Conservation (phyloP, 2,888 invertebrate genomes). For the Margaritifera margaritifera region DNA sequence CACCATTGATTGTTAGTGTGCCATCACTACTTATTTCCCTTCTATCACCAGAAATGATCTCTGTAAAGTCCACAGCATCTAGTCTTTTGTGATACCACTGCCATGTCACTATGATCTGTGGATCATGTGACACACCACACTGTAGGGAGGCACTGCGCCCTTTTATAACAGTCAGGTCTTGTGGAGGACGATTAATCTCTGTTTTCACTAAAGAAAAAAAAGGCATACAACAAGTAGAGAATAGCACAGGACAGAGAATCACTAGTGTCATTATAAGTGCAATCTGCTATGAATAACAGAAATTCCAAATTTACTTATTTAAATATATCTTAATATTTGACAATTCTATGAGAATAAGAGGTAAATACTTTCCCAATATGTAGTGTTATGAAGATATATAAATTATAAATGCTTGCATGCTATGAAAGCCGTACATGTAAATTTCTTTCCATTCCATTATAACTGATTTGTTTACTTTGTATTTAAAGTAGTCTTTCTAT, state of each 20-base stretch:
- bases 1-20: slow-evolving; percentile 83
- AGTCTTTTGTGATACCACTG: slow-evolving; percentile 57
- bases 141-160: slow-evolving; percentile 94
- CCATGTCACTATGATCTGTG: slow-evolving; percentile 75
- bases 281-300: no score
- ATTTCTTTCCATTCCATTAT: no score
- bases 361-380: no score
- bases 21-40: slow-evolving; percentile 78
- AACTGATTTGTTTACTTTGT: no score
- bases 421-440: no score
- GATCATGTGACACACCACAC: slow-evolving; percentile 91
- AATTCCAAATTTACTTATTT: no score
- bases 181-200: slow-evolving; percentile 93
- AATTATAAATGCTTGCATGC: no score
- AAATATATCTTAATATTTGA: no score
- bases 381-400: no score
- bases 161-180: slow-evolving; percentile 89
- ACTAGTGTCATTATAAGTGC: no score
- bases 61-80: slow-evolving; percentile 8
- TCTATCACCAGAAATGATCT: slow-evolving; percentile 32
- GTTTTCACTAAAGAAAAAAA: slow-evolving; percentile 82
- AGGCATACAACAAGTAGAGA: not conserved
- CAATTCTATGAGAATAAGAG: no score
- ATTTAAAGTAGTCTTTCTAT: no score
- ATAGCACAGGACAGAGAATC: not conserved